Base-by-base conservation (phyloP, 2,888 invertebrate species). In the Oegoconia quadripuncta region DNA sequence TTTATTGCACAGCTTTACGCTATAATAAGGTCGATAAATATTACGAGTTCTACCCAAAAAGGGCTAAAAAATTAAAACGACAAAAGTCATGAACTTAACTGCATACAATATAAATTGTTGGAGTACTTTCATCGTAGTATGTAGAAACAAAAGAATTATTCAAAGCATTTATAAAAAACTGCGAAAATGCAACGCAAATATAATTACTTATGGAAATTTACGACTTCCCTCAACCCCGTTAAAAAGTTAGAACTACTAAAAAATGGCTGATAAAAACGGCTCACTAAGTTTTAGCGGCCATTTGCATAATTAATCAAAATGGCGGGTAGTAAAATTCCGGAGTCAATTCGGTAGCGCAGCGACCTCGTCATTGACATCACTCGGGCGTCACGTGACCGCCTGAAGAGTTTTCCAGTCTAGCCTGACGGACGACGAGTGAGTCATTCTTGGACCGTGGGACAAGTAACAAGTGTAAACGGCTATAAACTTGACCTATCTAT, bases 381-480 rank as follows among this genome's bases (percentile, higher is more conserved):
- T 51, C 29, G 46, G 23, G 34, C 34, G 46, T 64, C 73, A 75
- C 69, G 73, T 77, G 78, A 62, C 50, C 47, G 43, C 46, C 55
- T 64, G 62, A 70, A 75, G 75, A 81, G 77, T 78, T 80, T 79
- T 80, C 80, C 78, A 71, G 58, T 53, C 64, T 52, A 54, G 54
- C 31, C 57, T n/a, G n/a, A n/a, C n/a, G n/a, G n/a, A 43, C 43
- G 38, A 35, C 48, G 35, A 44, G 59, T 79, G 79, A 77, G 48
- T 81, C 79, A 80, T 49, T 9, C 30, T 35, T 2, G 23, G 34
- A 37, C 48, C 45, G 33, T 54, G 55, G 62, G 54, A 4, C 45
- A 66, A 64, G 46, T 41, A 5, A 50, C 9, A 43, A 42, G 41
- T 31, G 34, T 15, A 44, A 43, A 11, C 2, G 15, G 9, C 9